Percentiles rank a stretch among this genome's conserved stretches.
phyloP scores from a whole-genome alignment of 2,113 vertebrate species.

The Cyanistes caeruleus region DNA sequence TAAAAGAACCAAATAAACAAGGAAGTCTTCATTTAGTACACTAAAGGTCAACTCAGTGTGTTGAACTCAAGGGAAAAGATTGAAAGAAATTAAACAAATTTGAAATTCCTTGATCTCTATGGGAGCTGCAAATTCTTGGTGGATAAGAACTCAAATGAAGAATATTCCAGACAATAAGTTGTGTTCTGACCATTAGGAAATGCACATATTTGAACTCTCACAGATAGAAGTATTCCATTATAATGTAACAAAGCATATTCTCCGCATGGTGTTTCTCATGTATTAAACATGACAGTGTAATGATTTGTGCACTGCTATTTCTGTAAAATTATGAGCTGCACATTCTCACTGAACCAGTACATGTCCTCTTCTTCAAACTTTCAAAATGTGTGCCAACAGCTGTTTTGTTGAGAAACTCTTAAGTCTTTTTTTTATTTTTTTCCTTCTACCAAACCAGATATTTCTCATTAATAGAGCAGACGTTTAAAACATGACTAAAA shows the following conservation, averaged over 20 bases:
- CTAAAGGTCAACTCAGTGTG: not conserved
- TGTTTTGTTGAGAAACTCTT: not conserved
- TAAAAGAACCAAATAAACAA: not conserved
- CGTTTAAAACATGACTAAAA: not conserved
- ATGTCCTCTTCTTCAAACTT: not conserved
- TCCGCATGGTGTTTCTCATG: not conserved
- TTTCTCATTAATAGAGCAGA: not conserved
- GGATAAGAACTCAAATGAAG: not conserved
- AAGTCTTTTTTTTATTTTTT: not conserved
- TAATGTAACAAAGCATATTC: not conserved
- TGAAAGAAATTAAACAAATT: constrained; percentile 12
- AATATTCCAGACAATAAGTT: not conserved
- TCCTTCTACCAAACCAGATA: not conserved
- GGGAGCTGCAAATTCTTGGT: not conserved
- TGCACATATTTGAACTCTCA: not conserved
- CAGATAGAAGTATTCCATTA: constrained; percentile 25
- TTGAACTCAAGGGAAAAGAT: not conserved
- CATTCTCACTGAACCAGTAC: not conserved
- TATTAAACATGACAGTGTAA: not conserved
- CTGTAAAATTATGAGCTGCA: constrained; percentile 24
- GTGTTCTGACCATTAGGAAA: constrained; percentile 6
- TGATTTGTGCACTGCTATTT: constrained; percentile 35
- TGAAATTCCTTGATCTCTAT: not conserved
- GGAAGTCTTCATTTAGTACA: not conserved
- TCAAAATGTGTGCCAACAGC: not conserved